phyloP scores from a whole-genome alignment of 2,113 vertebrate species.

The Murina feae region DNA sequence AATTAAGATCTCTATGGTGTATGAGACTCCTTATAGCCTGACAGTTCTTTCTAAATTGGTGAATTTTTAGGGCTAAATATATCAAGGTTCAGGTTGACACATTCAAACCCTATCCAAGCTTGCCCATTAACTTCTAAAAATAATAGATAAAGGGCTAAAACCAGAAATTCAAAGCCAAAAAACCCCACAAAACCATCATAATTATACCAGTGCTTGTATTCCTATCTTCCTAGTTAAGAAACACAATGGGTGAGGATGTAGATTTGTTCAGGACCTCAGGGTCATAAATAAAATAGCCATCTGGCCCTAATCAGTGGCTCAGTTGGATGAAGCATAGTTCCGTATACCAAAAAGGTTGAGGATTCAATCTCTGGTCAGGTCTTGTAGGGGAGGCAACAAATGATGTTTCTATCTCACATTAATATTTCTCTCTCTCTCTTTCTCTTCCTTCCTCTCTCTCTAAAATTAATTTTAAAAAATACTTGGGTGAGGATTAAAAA shows the following conservation, averaged over 20 bases:
- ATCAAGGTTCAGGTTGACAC: not conserved
- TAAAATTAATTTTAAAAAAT: no score
- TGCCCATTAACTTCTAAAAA: not conserved
- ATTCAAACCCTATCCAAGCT: not conserved
- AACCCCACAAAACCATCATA: not conserved
- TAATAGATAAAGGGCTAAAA: not conserved
- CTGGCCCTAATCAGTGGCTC: not conserved
- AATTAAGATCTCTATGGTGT: not conserved
- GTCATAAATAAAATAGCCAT: not conserved
- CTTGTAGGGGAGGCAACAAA: no score
- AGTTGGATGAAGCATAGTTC: no score
- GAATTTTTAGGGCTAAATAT: not conserved
- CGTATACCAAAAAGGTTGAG: no score
- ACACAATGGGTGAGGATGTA: not conserved
- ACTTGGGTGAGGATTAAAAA: no score
- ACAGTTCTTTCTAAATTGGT: not conserved
- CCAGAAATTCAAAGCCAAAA: not conserved
- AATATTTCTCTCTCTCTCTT: no score
- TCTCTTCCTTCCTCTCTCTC: no score
- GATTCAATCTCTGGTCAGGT: no score
- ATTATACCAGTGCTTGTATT: not conserved
- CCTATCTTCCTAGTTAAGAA: not conserved
- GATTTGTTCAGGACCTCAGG: not conserved
- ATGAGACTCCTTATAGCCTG: not conserved
- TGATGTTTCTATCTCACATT: no score